phyloP scores from a whole-genome alignment of 2,888 invertebrate genomes.

The Luperina testacea region DNA sequence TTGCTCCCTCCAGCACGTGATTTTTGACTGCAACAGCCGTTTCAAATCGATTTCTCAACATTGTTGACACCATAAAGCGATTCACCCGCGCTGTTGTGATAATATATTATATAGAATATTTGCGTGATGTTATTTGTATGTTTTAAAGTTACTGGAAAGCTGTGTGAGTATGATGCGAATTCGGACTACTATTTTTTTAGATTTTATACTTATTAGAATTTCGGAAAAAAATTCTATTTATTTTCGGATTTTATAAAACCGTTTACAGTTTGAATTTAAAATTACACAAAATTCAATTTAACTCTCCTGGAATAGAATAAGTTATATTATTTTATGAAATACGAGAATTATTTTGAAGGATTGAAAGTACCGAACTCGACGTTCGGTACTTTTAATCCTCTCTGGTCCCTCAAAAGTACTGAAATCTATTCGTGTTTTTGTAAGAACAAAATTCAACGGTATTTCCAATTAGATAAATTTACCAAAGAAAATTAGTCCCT shows the following conservation, averaged over 20 bases:
- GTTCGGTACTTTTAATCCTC: no score
- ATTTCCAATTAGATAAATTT: not conserved
- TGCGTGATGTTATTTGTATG: not conserved
- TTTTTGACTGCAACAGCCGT: no score
- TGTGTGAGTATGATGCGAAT: no score
- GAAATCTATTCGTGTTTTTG: not conserved
- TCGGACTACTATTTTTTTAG: not conserved
- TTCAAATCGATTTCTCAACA: no score
- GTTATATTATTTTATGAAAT: not conserved
- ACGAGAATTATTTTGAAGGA: slow-evolving; percentile 1
- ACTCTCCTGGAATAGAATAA: slow-evolving; percentile 1
- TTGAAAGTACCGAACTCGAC: not conserved
- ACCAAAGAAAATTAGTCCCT: not conserved
- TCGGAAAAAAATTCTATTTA: no score
- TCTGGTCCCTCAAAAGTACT: not conserved
- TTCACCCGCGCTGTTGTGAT: no score
- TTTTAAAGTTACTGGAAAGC: not conserved
- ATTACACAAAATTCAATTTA: slow-evolving; percentile 4
- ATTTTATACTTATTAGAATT: not conserved
- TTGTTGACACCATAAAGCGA: no score
- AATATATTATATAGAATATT: no score
- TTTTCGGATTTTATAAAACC: not conserved
- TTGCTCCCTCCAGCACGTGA: no score
- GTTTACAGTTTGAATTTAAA: slow-evolving; percentile 4
- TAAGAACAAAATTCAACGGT: not conserved